A percentile compares a stretch with the other conserved stretches of the same genome.
These are phyloP conservation scores for Pterocles burchelli DNA, from an alignment of 2,113 vertebrate genomes.

Conservation along the genomic window DNA sequence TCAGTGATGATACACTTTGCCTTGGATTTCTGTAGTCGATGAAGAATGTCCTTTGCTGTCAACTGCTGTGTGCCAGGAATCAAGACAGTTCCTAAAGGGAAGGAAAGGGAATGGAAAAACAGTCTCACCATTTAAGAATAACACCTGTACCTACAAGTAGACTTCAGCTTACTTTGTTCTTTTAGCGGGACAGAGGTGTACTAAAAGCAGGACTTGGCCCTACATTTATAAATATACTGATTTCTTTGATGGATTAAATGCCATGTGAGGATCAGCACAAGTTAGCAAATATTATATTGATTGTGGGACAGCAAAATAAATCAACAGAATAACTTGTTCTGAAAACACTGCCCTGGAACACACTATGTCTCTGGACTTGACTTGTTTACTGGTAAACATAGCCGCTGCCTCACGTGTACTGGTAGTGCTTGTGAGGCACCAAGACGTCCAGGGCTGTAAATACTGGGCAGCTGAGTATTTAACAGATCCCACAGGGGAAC, in stretches of 20 bases:
- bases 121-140: neutral
- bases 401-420: neutral
- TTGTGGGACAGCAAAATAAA: neutral
- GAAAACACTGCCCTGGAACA: neutral
- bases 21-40: conserved; percentile 76
- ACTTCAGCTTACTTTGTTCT: neutral
- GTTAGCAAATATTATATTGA: neutral
- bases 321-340: neutral
- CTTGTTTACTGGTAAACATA: neutral
- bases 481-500: neutral
- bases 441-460: neutral
- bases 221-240: neutral
- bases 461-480: neutral
- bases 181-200: neutral
- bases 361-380: neutral
- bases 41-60: conserved; percentile 79
- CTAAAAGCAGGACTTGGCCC: neutral
- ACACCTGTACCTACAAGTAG: neutral
- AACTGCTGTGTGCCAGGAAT: conserved; percentile 83
- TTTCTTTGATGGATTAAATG: neutral
- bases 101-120: neutral
- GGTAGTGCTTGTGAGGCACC: neutral
- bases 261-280: neutral
- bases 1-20: conserved; percentile 81
- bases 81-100: conserved; percentile 67